Evolutionary conservation across 2,797 vertebrate species (phyloP).

Genomic region (Halcyon chelicuti): DNA sequence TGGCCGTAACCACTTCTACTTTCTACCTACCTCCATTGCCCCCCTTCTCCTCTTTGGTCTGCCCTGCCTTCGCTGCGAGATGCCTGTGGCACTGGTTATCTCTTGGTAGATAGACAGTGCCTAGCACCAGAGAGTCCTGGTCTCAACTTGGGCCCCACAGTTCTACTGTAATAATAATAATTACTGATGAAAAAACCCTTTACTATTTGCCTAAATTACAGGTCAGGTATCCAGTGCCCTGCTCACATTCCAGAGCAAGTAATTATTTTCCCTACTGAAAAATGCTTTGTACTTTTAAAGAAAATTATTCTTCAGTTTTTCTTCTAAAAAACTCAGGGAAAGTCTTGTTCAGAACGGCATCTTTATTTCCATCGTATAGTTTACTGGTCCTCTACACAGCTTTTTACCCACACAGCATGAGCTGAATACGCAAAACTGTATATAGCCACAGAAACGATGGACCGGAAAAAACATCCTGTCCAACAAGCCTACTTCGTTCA

Average conservation of each 20-base stretch:
- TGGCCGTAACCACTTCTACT: background rate
- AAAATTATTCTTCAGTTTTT: constrained; percentile 11
- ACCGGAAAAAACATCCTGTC: background rate
- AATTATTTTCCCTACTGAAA: constrained; percentile 53
- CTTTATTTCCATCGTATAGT: background rate
- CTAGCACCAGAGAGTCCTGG: background rate
- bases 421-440: background rate
- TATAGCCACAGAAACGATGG: background rate
- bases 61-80: background rate
- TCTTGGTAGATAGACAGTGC: background rate
- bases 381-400: background rate
- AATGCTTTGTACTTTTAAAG: constrained; percentile 50
- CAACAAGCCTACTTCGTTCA: background rate
- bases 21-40: background rate
- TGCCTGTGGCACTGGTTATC: background rate
- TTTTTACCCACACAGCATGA: background rate
- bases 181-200: constrained; percentile 56
- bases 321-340: background rate
- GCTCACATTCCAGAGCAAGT: constrained; percentile 41
- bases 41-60: background rate
- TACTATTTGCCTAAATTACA: constrained; percentile 50
- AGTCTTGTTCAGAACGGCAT: background rate
- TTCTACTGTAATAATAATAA: constrained; percentile 42
- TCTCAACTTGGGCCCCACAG: constrained; percentile 10
- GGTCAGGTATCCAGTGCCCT: constrained; percentile 38